A percentile compares a stretch with the other conserved stretches of the same genome.
These are phyloP conservation scores for Pelvicachromis taeniatus DNA, from an alignment of 2,113 vertebrate genomes.

Conservation along the genomic window DNA sequence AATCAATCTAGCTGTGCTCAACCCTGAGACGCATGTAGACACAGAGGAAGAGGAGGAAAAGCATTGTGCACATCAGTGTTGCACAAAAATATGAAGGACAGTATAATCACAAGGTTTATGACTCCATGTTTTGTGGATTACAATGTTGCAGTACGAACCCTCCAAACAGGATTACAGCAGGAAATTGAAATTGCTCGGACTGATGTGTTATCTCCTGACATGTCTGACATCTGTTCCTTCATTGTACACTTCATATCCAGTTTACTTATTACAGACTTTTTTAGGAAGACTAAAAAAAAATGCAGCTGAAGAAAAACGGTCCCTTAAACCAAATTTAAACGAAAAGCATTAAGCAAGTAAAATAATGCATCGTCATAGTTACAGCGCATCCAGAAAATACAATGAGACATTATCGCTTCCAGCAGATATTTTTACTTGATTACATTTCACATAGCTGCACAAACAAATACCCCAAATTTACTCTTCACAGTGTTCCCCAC, in stretches of 20 bases:
- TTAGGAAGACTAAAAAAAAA: background rate
- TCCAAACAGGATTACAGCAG: background rate
- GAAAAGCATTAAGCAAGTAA: too few relatives aligned
- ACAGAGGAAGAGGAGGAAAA: background rate
- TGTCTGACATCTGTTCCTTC: background rate
- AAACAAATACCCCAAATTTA: background rate
- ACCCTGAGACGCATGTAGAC: background rate
- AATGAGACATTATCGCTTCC: accelerated
- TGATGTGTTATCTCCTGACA: accelerated
- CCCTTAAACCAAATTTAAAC: too few relatives aligned
- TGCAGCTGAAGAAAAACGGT: background rate
- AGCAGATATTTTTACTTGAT: background rate
- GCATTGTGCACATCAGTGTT: background rate
- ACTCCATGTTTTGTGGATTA: background rate
- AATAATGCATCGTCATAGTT: background rate
- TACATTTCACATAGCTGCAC: background rate
- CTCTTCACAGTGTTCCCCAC: background rate
- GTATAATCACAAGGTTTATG: background rate
- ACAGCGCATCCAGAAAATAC: background rate
- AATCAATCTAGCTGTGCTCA: constrained; percentile 10
- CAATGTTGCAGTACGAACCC: background rate
- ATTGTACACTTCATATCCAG: background rate
- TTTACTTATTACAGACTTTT: background rate
- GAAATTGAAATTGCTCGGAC: background rate
- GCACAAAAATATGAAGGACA: background rate